Conservation (phyloP, 2,797 vertebrate genomes). For the Trichosurus vulpecula region DNA sequence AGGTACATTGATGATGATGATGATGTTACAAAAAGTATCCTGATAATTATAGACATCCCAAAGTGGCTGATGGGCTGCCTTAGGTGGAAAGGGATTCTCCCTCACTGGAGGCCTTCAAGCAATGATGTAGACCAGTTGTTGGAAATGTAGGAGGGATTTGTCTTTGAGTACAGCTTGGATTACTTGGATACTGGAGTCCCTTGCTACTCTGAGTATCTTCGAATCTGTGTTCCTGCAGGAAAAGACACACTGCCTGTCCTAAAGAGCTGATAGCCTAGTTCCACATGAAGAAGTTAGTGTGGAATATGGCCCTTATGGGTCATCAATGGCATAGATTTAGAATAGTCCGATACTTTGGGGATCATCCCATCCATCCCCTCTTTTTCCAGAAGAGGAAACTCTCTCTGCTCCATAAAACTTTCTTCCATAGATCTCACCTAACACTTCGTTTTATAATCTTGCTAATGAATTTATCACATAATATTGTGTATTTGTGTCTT, state of each 20-base stretch:
- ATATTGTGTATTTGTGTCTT: background rate
- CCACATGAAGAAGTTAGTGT: background rate
- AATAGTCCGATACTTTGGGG: background rate
- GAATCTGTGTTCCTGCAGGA: background rate
- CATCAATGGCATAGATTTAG: background rate
- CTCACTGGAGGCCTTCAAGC: background rate
- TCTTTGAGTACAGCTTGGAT: background rate
- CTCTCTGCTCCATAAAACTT: background rate
- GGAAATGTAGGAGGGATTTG: background rate
- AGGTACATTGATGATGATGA: background rate
- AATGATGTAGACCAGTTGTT: background rate
- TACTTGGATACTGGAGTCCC: too few relatives aligned
- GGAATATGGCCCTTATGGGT: background rate
- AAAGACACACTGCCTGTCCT: background rate
- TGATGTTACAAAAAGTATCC: background rate
- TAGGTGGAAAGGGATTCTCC: background rate
- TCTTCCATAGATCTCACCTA: background rate
- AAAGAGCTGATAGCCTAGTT: background rate
- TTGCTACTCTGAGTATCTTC: background rate
- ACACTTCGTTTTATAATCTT: background rate
- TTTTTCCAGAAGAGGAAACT: background rate
- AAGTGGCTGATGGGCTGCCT: background rate
- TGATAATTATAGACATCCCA: background rate
- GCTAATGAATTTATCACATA: background rate
- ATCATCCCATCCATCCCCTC: background rate